Percentiles rank a stretch among this genome's conserved stretches.
Conservation (phyloP, 2,797 vertebrate genomes). For the Crenuchus spilurus region DNA sequence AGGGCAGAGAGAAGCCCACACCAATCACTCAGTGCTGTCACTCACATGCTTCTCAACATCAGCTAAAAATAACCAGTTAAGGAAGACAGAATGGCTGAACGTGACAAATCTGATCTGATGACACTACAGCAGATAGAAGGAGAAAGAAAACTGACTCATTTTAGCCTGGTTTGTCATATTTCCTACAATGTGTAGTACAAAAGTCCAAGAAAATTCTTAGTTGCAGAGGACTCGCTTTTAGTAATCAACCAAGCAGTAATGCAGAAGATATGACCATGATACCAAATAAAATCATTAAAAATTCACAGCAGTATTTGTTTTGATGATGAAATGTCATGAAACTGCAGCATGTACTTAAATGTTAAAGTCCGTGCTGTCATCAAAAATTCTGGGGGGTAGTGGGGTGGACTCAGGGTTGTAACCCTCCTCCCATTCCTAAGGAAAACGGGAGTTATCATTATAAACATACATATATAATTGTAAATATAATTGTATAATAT, state of each 20-base stretch:
- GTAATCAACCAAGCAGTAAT: not conserved
- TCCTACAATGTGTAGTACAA: not conserved
- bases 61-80: slow-evolving; percentile 12
- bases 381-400: too few species aligned
- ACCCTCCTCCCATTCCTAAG: too few species aligned
- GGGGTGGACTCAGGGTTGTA: too few species aligned
- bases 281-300: too few species aligned
- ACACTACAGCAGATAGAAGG: not conserved
- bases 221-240: not conserved
- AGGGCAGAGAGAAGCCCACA: not conserved
- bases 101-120: not conserved
- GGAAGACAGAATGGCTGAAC: slow-evolving; percentile 1
- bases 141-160: not conserved
- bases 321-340: too few species aligned
- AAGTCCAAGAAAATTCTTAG: not conserved
- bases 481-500: too few species aligned
- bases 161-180: not conserved
- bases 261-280: not conserved
- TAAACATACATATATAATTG: too few species aligned
- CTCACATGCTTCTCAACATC: not conserved
- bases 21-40: slow-evolving; percentile 10
- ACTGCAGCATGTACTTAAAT: too few species aligned
- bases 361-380: too few species aligned
- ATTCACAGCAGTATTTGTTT: too few species aligned
- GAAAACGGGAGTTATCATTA: too few species aligned